A percentile compares a stretch with the other conserved stretches of the same genome.
phyloP scores from a whole-genome alignment of 2,888 invertebrate species.

The Philereme vetulata region DNA sequence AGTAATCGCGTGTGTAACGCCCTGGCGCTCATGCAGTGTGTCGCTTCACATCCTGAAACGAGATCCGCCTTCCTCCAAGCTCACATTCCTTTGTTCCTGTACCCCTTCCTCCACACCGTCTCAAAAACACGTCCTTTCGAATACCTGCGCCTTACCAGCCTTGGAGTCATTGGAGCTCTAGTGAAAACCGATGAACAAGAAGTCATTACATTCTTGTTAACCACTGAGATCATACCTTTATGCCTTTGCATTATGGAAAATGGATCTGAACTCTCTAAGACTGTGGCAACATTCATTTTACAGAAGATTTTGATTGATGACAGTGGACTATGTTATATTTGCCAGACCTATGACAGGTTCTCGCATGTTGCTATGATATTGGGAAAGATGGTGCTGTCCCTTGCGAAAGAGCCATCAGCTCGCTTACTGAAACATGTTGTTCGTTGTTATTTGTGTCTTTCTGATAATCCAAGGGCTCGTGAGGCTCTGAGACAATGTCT shows the following conservation, averaged over 20 bases:
- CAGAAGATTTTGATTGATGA: constrained; percentile 99
- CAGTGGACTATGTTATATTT: constrained; percentile 98
- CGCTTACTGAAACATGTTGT: constrained; percentile 99
- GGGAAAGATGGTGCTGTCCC: constrained; percentile 99
- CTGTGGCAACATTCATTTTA: constrained; percentile 99
- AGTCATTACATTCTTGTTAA: constrained; percentile 98
- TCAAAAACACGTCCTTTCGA: constrained; percentile 99
- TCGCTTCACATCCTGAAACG: constrained; percentile 99
- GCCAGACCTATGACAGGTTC: constrained; percentile 99
- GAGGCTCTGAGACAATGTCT: constrained; percentile 98
- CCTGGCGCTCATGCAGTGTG: constrained; percentile 97
- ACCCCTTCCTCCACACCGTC: constrained; percentile 99
- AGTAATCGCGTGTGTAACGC: constrained; percentile 99
- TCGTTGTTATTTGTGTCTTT: constrained; percentile 97
- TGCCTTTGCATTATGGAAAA: constrained; percentile 99
- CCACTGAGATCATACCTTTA: constrained; percentile 99
- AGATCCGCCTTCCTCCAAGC: constrained; percentile 97
- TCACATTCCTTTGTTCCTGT: constrained; percentile 98
- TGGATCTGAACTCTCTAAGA: constrained; percentile 99
- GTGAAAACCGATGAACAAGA: constrained; percentile 99
- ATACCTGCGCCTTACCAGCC: constrained; percentile 98
- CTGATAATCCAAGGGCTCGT: constrained; percentile 98
- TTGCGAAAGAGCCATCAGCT: constrained; percentile 98
- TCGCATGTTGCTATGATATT: constrained; percentile 99
- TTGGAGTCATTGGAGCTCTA: constrained; percentile 99